A percentile compares a stretch with the other conserved stretches of the same genome.
phyloP scores from a whole-genome alignment of 2,113 vertebrate species.

The Scortum barcoo region DNA sequence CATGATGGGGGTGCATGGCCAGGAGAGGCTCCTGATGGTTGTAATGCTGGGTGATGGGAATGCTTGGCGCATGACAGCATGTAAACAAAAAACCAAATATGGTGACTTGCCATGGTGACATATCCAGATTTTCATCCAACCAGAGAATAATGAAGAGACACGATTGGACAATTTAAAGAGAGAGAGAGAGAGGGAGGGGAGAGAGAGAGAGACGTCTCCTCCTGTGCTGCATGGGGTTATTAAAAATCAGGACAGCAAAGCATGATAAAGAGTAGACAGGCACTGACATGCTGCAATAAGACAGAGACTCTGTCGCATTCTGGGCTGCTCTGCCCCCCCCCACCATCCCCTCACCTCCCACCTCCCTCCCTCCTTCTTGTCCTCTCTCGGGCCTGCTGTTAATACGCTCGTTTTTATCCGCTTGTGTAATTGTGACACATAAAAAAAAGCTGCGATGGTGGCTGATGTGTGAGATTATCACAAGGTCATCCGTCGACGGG shows the following conservation, averaged over 20 bases:
- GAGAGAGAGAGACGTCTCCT: neutral
- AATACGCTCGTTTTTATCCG: slow-evolving; percentile 72
- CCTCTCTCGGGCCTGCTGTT: slow-evolving; percentile 50
- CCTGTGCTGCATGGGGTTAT: slow-evolving; percentile 20
- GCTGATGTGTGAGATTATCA: slow-evolving; percentile 80
- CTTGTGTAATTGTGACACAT: slow-evolving; percentile 70
- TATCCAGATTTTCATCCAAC: slow-evolving; percentile 70
- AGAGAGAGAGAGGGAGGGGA: slow-evolving; percentile 15
- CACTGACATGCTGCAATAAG: slow-evolving; percentile 50
- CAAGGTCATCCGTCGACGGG: slow-evolving; percentile 83
- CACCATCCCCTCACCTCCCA: too few species aligned
- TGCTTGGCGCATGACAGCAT: slow-evolving; percentile 84
- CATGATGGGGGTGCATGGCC: slow-evolving; percentile 77
- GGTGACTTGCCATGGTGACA: slow-evolving; percentile 80
- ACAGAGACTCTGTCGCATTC: slow-evolving; percentile 59
- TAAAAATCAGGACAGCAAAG: slow-evolving; percentile 46
- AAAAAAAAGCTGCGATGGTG: slow-evolving; percentile 65
- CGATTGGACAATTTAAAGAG: slow-evolving; percentile 42
- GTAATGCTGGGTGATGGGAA: slow-evolving; percentile 78
- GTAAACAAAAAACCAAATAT: slow-evolving; percentile 84
- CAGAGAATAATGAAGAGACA: slow-evolving; percentile 65
- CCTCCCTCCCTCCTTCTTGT: too few species aligned
- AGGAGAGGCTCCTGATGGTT: slow-evolving; percentile 73
- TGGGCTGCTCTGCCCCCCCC: slow-evolving; percentile 31
- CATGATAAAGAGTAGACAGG: slow-evolving; percentile 28